Percentiles rank a stretch among this genome's conserved stretches.
Evolutionary conservation across 2,797 vertebrate species (phyloP).

Genomic region (Gallinago stenura): DNA sequence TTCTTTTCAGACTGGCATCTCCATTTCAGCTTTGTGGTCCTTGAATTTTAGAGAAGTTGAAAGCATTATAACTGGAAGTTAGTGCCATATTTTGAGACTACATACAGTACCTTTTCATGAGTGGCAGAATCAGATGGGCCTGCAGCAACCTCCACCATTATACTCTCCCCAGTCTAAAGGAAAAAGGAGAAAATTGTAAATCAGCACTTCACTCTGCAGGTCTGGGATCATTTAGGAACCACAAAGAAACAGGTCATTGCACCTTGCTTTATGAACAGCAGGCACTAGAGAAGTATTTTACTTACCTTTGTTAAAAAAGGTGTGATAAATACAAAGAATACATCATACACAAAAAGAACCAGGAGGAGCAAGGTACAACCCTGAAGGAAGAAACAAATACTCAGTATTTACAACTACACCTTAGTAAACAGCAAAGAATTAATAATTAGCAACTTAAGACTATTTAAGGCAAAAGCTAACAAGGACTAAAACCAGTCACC

Average conservation of each 20-base stretch:
- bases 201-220: not conserved
- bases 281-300: not conserved
- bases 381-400: constrained; percentile 72
- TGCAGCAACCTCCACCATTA: constrained; percentile 97
- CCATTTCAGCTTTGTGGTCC: not conserved
- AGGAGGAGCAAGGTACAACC: constrained; percentile 92
- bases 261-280: not conserved
- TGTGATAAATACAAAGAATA: constrained; percentile 97
- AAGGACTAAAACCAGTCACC: not conserved
- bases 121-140: constrained; percentile 91
- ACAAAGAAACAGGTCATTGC: not conserved
- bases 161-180: constrained; percentile 91
- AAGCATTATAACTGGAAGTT: not conserved
- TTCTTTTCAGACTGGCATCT: not conserved
- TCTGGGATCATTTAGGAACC: not conserved
- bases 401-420: not conserved
- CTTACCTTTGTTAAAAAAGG: constrained; percentile 93
- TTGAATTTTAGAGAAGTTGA: not conserved
- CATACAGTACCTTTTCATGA: constrained; percentile 89
- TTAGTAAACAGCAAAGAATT: not conserved
- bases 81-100: not conserved
- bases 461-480: not conserved
- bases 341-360: constrained; percentile 93
- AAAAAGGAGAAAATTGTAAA: not conserved
- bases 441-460: not conserved